phyloP scores from a whole-genome alignment of 1,140 invertebrate species.

The Yoshiicerus persimilis region DNA sequence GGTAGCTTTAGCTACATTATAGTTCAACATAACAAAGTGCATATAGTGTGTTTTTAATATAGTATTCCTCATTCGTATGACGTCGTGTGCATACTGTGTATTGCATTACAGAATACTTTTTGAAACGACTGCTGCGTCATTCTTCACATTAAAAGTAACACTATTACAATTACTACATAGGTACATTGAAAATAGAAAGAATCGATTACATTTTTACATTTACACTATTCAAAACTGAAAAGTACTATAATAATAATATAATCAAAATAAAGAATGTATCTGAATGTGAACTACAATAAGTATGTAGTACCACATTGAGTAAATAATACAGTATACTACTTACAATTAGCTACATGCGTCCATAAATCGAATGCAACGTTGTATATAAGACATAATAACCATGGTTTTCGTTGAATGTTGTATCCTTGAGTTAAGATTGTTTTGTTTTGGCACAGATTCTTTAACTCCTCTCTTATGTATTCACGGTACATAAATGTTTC shows the following conservation, averaged over 20 bases:
- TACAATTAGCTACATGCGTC: not conserved
- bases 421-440: conserved; percentile 17
- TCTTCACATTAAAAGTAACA: not conserved
- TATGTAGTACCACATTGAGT: not conserved
- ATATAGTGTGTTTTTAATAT: too few species aligned
- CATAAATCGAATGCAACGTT: not conserved
- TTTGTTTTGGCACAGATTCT: conserved; percentile 5
- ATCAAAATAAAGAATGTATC: too few species aligned
- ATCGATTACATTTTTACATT: not conserved
- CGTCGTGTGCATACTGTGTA: not conserved
- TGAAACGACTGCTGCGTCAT: not conserved
- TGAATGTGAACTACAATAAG: not conserved
- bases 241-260: not conserved
- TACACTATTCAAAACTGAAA: not conserved
- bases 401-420: not conserved
- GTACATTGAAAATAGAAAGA: not conserved
- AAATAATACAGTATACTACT: not conserved
- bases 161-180: too few species aligned
- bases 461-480: not conserved
- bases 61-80: not conserved
- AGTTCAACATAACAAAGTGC: too few species aligned
- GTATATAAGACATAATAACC: not conserved
- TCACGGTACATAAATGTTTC: not conserved
- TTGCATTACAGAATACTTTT: not conserved
- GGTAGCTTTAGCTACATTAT: too few species aligned